A percentile compares a stretch with the other conserved stretches of the same genome.
These are phyloP conservation scores for Palythoa caribaeorum DNA, from an alignment of 92 coral and sea anemone species.

Conservation along the genomic window DNA sequence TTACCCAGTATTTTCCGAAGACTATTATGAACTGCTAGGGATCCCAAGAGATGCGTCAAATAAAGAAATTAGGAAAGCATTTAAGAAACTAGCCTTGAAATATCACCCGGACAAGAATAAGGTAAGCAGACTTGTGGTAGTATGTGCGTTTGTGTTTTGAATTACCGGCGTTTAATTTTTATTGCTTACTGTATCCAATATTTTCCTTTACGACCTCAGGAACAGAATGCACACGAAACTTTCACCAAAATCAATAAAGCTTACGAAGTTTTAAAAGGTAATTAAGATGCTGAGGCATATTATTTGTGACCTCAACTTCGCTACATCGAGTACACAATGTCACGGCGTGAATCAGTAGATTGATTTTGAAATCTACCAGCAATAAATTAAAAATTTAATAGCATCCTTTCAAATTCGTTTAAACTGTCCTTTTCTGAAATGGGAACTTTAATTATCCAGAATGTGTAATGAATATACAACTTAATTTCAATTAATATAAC, in stretches of 20 bases:
- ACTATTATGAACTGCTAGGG: constrained; percentile 93
- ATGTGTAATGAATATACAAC: not conserved
- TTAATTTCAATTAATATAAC: not conserved
- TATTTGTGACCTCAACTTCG: not conserved
- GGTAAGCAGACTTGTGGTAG: constrained; percentile 48
- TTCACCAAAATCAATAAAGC: constrained; percentile 89
- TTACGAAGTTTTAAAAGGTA: constrained; percentile 97
- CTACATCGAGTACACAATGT: not conserved
- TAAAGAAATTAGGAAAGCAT: constrained; percentile 94
- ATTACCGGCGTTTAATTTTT: constrained; percentile 23
- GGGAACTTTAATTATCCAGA: not conserved
- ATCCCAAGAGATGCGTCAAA: constrained; percentile 93
- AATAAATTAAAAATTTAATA: not conserved
- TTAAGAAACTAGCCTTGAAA: constrained; percentile 90
- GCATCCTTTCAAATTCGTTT: not conserved
- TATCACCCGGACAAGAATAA: constrained; percentile 96
- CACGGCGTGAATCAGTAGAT: not conserved
- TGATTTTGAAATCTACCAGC: not conserved
- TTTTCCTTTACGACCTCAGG: constrained; percentile 53
- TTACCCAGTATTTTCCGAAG: constrained; percentile 84
- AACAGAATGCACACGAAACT: constrained; percentile 91
- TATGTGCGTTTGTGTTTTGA: not conserved
- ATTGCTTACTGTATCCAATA: not conserved
- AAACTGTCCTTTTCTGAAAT: not conserved
- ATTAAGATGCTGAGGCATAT: not conserved